Evolutionary conservation across 2,113 vertebrate genomes (phyloP).

Genomic region (Calidris pugnax): DNA sequence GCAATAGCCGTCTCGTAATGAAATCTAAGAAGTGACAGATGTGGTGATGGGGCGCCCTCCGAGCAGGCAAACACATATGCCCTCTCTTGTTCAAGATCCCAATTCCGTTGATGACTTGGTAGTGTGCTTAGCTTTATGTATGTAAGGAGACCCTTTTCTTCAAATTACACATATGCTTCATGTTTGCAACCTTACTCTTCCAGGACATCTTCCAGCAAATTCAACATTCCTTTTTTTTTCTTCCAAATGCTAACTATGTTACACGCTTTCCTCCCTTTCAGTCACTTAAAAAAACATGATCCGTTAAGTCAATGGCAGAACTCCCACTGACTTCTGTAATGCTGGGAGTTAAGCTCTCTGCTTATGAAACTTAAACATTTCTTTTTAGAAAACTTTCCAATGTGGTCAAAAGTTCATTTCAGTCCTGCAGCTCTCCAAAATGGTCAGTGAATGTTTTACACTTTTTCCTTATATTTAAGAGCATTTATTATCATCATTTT

Average conservation of each 20-base stretch:
- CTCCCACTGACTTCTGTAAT: conserved; percentile 37
- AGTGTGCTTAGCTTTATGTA: neutral
- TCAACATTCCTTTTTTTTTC: conserved; percentile 3
- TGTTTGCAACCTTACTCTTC: conserved; percentile 8
- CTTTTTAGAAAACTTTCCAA: conserved; percentile 8
- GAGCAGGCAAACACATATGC: neutral
- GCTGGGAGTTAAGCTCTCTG: conserved; percentile 5
- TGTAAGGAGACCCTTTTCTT: neutral
- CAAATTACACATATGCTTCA: conserved; percentile 7
- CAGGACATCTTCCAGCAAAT: conserved; percentile 23
- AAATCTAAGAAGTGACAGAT: neutral
- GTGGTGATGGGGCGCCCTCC: neutral
- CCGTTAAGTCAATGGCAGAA: conserved; percentile 13
- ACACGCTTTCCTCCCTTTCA: neutral
- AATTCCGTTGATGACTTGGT: neutral
- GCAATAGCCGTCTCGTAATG: neutral
- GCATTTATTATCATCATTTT: neutral
- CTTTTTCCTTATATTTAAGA: neutral
- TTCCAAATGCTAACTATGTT: neutral
- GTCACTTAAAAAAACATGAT: neutral
- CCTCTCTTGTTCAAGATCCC: neutral
- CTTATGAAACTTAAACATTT: neutral
- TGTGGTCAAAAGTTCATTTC: neutral
- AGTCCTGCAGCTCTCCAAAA: neutral
- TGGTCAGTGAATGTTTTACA: neutral